Percentiles rank a stretch among this genome's conserved stretches.
phyloP scores from a whole-genome alignment of 1,140 invertebrate genomes.

The Nixonia krombeini region DNA sequence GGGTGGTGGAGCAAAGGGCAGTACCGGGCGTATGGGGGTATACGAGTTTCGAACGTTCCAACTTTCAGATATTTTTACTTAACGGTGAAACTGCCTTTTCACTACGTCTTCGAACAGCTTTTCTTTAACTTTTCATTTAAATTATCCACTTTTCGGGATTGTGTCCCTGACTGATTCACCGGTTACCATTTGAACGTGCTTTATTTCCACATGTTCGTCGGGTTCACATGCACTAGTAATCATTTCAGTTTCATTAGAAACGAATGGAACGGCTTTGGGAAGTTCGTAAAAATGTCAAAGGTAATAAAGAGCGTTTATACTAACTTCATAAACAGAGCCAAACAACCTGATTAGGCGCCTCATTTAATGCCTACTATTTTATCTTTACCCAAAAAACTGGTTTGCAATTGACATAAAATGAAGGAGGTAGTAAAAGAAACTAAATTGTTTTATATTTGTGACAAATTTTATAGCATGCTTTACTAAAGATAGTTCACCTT shows the following conservation, averaged over 20 bases:
- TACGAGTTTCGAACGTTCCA: too few relatives aligned
- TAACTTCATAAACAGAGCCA: constrained; percentile 1
- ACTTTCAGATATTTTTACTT: too few relatives aligned
- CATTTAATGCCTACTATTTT: not conserved
- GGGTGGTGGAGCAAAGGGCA: not conserved
- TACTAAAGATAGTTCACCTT: too few relatives aligned
- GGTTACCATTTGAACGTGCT: too few relatives aligned
- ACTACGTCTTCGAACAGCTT: too few relatives aligned
- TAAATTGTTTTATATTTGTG: not conserved
- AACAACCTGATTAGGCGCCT: constrained; percentile 5
- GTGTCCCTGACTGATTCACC: too few relatives aligned
- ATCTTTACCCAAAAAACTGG: constrained; percentile 2
- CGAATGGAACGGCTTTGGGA: too few relatives aligned
- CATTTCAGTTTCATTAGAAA: not conserved
- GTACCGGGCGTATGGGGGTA: not conserved
- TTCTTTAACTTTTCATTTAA: too few relatives aligned
- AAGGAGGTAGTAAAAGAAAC: not conserved
- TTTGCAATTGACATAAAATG: constrained; percentile 6
- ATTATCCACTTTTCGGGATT: too few relatives aligned
- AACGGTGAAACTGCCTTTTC: too few relatives aligned
- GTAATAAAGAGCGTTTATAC: constrained; percentile 3
- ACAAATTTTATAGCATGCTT: constrained; percentile 1
- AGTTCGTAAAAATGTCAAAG: not conserved
- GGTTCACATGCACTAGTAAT: too few relatives aligned
- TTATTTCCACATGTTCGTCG: too few relatives aligned